Evolutionary conservation across 2,113 vertebrate genomes (phyloP).

Genomic region (Euleptes europaea): DNA sequence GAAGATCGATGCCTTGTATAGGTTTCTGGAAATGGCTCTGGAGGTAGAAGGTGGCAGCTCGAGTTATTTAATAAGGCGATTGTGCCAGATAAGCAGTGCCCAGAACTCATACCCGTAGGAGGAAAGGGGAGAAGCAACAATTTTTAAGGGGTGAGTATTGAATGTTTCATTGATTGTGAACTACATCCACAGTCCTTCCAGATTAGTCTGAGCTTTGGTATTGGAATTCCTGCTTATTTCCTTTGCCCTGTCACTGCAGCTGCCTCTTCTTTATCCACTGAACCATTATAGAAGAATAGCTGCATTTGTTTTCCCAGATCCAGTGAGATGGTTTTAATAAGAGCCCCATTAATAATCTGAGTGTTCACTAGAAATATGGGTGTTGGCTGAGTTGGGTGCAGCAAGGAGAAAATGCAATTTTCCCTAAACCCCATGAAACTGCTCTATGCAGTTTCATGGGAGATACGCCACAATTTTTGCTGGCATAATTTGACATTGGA

Average conservation of each 20-base stretch:
- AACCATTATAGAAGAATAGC: neutral
- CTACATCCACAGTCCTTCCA: neutral
- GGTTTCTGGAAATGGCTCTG: slow-evolving; percentile 41
- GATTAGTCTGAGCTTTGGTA: slow-evolving; percentile 26
- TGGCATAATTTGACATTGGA: too few species aligned
- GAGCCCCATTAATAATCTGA: neutral
- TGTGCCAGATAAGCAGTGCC: slow-evolving; percentile 35
- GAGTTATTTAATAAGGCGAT: slow-evolving; percentile 52
- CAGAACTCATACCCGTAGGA: slow-evolving; percentile 29
- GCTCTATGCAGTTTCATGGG: too few species aligned
- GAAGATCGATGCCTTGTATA: slow-evolving; percentile 56
- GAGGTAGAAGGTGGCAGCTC: slow-evolving; percentile 25
- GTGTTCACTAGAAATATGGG: neutral
- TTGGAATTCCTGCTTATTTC: neutral
- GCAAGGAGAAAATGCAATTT: too few species aligned
- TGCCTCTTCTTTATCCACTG: neutral
- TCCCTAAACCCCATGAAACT: too few species aligned
- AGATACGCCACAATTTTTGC: too few species aligned
- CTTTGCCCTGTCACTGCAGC: neutral
- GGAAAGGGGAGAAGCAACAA: slow-evolving; percentile 25
- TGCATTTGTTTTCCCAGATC: neutral
- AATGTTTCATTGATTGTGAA: slow-evolving; percentile 28
- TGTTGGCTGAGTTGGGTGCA: neutral
- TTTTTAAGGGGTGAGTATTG: slow-evolving; percentile 38
- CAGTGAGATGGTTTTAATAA: neutral